Evolutionary conservation across 2,113 vertebrate species (phyloP), one percentile per base, ranked within the genome.

Genomic region (Furnarius figulus): DNA sequence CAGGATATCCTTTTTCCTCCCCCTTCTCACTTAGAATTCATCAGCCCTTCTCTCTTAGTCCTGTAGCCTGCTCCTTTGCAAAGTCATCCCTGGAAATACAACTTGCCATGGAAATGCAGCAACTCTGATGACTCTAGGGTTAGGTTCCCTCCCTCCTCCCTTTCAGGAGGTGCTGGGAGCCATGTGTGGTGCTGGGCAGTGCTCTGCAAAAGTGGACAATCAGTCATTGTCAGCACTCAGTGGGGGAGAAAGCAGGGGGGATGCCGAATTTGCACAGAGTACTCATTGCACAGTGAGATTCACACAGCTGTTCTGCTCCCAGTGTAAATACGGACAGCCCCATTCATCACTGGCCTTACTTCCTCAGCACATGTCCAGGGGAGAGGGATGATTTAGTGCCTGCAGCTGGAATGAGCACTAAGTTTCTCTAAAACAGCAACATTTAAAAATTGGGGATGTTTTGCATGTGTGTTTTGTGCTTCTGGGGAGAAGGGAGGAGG

Each of bases 351-450:
- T 25, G 14, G 72, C 87, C 96, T 97, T 86, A 78, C 95, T 97
- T 97, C 95, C 52, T 33, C 95, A 97, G 96, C 80, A 65, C 95
- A 95, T 2, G 55, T 96, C 97, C 94, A 78, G 87, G 79, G 79
- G 4, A 93, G 84, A 79, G 93, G 49, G n/a, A 97, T 98, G 98
- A 98, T 98, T 98, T 98, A 98, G 85, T 97, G 96, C 94, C 89
- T 96, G 97, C 96, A 97, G 95, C 97, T 97, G 97, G 95, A 97
- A 91, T 77, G 59, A 58, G 65, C 42, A 37, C 93, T 84, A 16
- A 11, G 50, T 92, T 96, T 95, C 93, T 96, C 86, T 92, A 85
- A 89, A 97, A 87, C 56, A 90, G 84, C 37, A 73, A 53, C 50
- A 5, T 96, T 98, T 98, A 95, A 96, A 97, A 91, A 83, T 6